Percentiles rank a stretch among this genome's conserved stretches.
phyloP scores from a whole-genome alignment of 2,888 invertebrate species.

The Eupithecia insigniata region DNA sequence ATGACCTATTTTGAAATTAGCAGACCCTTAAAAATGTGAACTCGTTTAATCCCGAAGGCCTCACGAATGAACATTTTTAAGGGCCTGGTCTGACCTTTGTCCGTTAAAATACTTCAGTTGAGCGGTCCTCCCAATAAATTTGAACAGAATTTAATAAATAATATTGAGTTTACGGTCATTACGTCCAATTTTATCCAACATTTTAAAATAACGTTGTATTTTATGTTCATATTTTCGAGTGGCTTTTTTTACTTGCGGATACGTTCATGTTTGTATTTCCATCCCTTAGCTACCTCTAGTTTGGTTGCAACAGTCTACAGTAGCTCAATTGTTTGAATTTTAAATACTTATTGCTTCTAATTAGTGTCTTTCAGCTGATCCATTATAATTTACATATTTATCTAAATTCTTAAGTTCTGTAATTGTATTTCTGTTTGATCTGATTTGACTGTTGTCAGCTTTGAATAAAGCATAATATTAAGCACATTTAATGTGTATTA shows the following conservation, averaged over 20 bases:
- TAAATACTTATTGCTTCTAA: too few species aligned
- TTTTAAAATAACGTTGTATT: not conserved
- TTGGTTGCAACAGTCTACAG: too few species aligned
- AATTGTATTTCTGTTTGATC: too few species aligned
- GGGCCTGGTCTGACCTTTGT: not conserved
- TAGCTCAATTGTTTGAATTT: too few species aligned
- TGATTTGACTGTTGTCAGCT: too few species aligned
- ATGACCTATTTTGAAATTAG: slow-evolving; percentile 1
- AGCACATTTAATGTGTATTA: too few species aligned
- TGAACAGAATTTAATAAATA: not conserved
- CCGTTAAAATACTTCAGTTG: not conserved
- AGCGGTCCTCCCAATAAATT: not conserved
- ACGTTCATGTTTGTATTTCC: not conserved
- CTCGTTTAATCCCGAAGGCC: too few species aligned
- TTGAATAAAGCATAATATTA: too few species aligned
- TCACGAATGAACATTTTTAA: not conserved
- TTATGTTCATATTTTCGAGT: not conserved
- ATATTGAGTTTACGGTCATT: not conserved
- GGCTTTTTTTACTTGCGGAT: not conserved
- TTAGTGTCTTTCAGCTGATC: too few species aligned
- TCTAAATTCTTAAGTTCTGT: too few species aligned
- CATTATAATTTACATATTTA: too few species aligned
- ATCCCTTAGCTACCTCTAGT: too few species aligned
- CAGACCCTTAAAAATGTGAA: not conserved
- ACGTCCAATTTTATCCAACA: not conserved